These are phyloP conservation scores for Lagopus muta DNA, from an alignment of 2,113 vertebrate species.

Conservation along the genomic window DNA sequence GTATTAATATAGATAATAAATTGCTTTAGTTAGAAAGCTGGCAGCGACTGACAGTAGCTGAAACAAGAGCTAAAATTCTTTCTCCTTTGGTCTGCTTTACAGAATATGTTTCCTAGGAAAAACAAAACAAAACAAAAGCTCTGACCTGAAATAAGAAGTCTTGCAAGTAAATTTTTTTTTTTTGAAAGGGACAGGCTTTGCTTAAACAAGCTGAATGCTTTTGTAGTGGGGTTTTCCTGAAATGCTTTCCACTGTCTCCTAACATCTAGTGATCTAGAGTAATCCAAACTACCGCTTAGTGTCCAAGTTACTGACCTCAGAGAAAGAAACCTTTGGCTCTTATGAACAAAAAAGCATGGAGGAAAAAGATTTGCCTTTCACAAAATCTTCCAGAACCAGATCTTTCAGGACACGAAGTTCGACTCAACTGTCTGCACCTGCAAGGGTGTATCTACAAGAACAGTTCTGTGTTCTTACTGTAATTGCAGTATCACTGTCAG, in stretches of 20 bases:
- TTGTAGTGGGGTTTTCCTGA: neutral
- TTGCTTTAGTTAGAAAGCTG: neutral
- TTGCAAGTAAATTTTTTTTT: neutral
- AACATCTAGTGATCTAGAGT: neutral
- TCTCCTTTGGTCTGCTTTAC: neutral
- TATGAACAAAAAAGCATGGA: fast-evolving
- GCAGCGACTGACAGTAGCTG: neutral
- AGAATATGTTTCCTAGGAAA: neutral
- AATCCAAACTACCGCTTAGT: neutral
- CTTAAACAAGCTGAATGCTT: neutral
- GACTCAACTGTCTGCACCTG: neutral
- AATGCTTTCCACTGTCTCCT: neutral
- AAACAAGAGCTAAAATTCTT: neutral
- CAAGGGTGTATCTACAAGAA: fast-evolving
- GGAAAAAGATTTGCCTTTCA: neutral
- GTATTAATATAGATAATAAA: neutral
- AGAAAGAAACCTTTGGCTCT: neutral
- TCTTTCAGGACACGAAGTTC: neutral
- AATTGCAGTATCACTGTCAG: neutral
- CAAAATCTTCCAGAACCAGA: neutral
- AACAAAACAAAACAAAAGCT: too few relatives aligned
- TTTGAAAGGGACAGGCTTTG: neutral
- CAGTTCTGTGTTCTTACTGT: neutral
- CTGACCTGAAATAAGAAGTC: neutral
- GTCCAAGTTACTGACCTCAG: neutral